These are phyloP conservation scores for Protonemura montana DNA, from an alignment of 2,888 invertebrate species.

Conservation along the genomic window DNA sequence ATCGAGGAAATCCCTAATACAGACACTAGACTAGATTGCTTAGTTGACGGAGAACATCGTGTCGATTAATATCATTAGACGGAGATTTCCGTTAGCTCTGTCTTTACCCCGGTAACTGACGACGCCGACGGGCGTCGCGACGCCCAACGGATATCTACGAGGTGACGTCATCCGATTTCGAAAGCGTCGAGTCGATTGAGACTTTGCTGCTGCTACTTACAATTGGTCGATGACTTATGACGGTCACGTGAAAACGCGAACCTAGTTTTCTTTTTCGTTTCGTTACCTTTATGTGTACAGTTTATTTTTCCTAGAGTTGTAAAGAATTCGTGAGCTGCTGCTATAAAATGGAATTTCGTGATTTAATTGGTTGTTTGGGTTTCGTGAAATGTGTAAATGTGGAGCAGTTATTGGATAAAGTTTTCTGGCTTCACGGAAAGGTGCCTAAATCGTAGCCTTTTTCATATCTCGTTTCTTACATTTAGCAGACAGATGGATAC, in stretches of 20 bases:
- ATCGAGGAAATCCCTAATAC: not conserved
- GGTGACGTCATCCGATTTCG: not conserved
- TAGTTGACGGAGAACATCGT: not conserved
- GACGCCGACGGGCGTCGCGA: not conserved
- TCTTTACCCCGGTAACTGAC: not conserved
- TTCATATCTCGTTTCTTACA: too few species aligned
- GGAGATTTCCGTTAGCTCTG: not conserved
- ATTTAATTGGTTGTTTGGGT: slow-evolving; percentile 5
- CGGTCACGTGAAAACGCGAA: not conserved
- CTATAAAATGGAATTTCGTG: not conserved
- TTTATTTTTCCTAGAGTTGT: not conserved
- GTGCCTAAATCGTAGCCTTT: too few species aligned
- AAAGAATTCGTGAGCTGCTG: not conserved
- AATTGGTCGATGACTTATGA: not conserved
- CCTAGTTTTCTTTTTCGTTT: not conserved
- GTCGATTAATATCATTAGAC: not conserved
- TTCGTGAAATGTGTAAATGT: not conserved
- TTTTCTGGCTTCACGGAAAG: not conserved
- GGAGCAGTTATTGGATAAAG: not conserved
- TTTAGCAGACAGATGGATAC: too few species aligned
- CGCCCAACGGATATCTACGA: not conserved
- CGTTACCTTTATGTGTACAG: not conserved
- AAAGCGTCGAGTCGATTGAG: not conserved
- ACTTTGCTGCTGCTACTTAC: not conserved
- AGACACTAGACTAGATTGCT: not conserved